These are phyloP conservation scores for Suricata suricatta DNA, from an alignment of 2,113 vertebrate species.

Conservation along the genomic window DNA sequence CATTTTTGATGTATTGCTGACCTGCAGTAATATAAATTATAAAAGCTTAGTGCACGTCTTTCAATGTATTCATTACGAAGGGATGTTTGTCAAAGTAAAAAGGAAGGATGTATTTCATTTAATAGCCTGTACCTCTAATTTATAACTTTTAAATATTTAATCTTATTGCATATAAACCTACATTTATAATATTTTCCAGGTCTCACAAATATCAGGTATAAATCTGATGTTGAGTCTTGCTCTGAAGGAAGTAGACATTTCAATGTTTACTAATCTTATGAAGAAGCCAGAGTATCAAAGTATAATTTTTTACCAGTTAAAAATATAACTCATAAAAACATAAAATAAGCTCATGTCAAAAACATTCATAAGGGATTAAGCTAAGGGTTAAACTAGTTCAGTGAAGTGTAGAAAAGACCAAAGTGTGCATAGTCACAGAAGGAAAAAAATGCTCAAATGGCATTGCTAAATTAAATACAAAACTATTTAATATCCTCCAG, in stretches of 20 bases:
- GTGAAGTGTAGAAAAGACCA: not conserved
- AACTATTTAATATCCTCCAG: not conserved
- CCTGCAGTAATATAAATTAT: not conserved
- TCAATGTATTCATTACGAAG: not conserved
- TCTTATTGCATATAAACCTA: not conserved
- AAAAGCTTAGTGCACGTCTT: not conserved
- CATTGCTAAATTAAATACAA: slow-evolving; percentile 24
- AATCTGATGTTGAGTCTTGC: not conserved
- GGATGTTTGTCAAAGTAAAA: not conserved
- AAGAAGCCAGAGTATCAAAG: not conserved
- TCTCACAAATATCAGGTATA: not conserved
- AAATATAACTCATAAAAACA: not conserved
- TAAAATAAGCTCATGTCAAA: not conserved
- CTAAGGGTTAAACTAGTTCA: not conserved
- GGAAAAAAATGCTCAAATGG: not conserved
- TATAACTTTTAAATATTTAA: not conserved
- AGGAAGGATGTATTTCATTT: not conserved
- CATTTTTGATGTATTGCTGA: not conserved
- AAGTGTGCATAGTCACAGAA: not conserved
- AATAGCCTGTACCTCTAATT: not conserved
- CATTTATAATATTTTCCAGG: not conserved
- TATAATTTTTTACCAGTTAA: slow-evolving; percentile 28
- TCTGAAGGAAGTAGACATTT: not conserved
- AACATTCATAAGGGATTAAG: not conserved
- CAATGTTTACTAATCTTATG: not conserved